Evolutionary conservation across 1,140 invertebrate genomes (phyloP), one percentile per base, ranked within the genome.

Genomic region (Euwallacea similis): DNA sequence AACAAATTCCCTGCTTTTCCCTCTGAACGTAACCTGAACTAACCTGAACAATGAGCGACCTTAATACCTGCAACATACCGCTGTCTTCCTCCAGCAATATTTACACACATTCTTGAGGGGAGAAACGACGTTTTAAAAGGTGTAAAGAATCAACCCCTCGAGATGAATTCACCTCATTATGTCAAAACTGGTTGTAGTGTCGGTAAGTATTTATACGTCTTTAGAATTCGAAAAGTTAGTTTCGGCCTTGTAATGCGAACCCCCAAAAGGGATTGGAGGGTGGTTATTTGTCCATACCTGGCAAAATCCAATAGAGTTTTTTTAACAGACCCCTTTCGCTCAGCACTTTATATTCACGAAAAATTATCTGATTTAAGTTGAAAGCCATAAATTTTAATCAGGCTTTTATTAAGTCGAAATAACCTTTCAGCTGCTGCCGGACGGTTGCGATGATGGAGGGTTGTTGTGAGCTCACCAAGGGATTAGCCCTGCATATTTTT

Each of bases 81-180:
- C 64, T 66, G 16, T 56, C 15, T 42, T 42, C 13, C 42, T 60
- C 16, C 21, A 16, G 42, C 15, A 68, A 53, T 70, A 70, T 70
- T 62, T 70, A 70, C 60, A 70, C 60, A 55, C 50, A 63, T 63
- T 63, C 68, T 58, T 70, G 42, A 64, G 50, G 68, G 68, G 68
- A 70, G 60, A 70, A 70, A 70, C 60, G 60, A 68, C 66, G 66
- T 70, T 70, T 64, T 70, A 62, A 70, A 70, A 64, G 68, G 68
- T 70, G 68, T 70, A 63, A 70, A 63, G 61, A 70, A 70, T 70
- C 68, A 70, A 70, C 68, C 68, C 68, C 68, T 70, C 60, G 46
- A 70, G 68, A 63, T 63, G 54, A 70, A 70, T 70, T 70, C 43
- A 64, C 61, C 68, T 64, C 68, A 70, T 70, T 70, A 70, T 70